These are phyloP conservation scores for Ambastaia sidthimunki DNA, from an alignment of 2,797 vertebrate genomes.

Conservation along the genomic window DNA sequence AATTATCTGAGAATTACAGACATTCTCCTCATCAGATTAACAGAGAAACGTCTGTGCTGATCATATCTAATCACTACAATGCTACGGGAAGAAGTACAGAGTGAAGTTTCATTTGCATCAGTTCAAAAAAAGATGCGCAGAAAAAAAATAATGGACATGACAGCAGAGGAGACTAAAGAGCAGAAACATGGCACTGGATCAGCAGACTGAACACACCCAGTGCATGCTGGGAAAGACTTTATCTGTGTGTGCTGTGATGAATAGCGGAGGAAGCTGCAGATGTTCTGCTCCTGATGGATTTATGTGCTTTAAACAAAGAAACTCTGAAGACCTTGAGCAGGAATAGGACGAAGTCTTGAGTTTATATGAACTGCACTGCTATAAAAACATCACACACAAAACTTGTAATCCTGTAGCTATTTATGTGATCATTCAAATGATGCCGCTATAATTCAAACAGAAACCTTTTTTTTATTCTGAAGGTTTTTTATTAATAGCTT, in stretches of 20 bases:
- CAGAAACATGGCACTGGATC: conserved; percentile 10
- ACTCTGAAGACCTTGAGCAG: conserved; percentile 16
- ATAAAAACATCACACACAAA: background rate
- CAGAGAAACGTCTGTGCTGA: conserved; percentile 6
- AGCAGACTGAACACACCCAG: conserved; percentile 16
- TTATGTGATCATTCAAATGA: background rate
- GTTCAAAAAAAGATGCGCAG: too few species aligned
- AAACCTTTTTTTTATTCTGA: background rate
- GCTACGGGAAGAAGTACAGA: too few species aligned
- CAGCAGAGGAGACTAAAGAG: conserved; percentile 2
- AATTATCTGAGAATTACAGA: too few species aligned
- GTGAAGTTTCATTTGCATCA: too few species aligned
- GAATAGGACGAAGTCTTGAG: conserved; percentile 4
- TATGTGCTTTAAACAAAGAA: background rate
- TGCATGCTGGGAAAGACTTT: conserved; percentile 27
- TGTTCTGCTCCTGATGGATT: background rate
- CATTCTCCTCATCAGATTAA: too few species aligned
- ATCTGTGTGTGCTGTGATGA: conserved; percentile 6
- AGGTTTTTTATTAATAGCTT: background rate
- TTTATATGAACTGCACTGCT: background rate
- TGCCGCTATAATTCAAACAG: background rate
- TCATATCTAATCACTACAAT: conserved; percentile 42
- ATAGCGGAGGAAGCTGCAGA: background rate
- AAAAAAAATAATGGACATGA: conserved; percentile 1
- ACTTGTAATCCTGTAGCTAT: background rate